These are phyloP conservation scores for Holacanthella duospinosa DNA, from an alignment of 2,888 invertebrate species.

Conservation along the genomic window DNA sequence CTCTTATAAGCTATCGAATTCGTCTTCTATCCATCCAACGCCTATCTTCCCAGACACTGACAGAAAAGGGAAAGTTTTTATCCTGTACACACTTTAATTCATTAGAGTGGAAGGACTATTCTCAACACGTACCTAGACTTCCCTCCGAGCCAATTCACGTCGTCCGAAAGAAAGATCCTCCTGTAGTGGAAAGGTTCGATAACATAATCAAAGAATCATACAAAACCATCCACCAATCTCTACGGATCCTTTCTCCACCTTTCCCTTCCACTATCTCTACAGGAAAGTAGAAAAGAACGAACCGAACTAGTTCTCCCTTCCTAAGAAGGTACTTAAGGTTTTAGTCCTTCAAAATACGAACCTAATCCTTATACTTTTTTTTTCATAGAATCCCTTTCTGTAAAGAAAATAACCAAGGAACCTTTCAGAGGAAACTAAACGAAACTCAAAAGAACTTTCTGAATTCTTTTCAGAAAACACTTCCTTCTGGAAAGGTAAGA, in stretches of 20 bases:
- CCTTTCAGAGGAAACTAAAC: neutral
- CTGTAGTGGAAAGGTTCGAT: neutral
- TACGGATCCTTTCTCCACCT: constrained; percentile 4
- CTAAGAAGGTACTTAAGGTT: constrained; percentile 1
- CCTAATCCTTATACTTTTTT: constrained; percentile 1
- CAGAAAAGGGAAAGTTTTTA: constrained; percentile 18
- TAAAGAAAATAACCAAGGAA: neutral
- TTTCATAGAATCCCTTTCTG: neutral
- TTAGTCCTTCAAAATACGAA: neutral
- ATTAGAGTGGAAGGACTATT: constrained; percentile 34
- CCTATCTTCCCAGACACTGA: neutral
- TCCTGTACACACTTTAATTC: constrained; percentile 30
- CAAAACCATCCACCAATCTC: constrained; percentile 3
- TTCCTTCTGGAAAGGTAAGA: neutral
- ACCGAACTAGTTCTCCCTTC: neutral
- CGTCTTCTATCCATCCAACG: neutral
- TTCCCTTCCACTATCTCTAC: neutral
- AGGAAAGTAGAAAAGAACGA: neutral
- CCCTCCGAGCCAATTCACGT: constrained; percentile 25
- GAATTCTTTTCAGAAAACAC: neutral
- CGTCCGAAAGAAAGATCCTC: neutral
- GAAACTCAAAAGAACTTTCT: neutral
- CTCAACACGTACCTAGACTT: constrained; percentile 27
- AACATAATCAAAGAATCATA: constrained; percentile 13
- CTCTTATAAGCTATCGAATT: neutral